Conservation (phyloP, 2,113 vertebrate species). For the Mobula birostris region DNA sequence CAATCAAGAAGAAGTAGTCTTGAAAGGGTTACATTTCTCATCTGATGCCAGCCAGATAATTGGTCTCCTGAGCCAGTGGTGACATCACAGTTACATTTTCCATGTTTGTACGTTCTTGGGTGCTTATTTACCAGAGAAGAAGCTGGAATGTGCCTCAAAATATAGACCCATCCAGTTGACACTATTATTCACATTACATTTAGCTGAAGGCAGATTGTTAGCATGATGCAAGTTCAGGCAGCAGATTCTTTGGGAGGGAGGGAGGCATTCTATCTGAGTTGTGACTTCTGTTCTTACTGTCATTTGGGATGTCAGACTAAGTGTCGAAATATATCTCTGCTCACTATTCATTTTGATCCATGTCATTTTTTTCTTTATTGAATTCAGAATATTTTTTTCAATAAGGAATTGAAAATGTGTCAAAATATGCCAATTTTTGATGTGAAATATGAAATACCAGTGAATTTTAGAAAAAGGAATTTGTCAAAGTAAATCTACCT, state of each 20-base stretch:
- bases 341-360: not conserved
- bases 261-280: not conserved
- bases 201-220: not conserved
- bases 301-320: not conserved
- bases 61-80: not conserved
- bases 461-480: not conserved
- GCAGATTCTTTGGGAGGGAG: not conserved
- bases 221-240: not conserved
- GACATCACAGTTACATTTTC: constrained; percentile 11
- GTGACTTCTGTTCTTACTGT: not conserved
- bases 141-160: not conserved
- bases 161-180: not conserved
- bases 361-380: not conserved
- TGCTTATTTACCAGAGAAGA: not conserved
- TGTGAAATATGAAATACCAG: not conserved
- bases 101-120: not conserved
- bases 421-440: not conserved
- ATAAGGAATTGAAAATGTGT: not conserved
- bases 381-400: not conserved
- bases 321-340: not conserved
- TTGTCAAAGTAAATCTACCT: not conserved
- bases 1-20: not conserved
- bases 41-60: not conserved
- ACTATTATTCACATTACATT: not conserved
- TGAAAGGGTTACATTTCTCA: constrained; percentile 19